A percentile compares a stretch with the other conserved stretches of the same genome.
These are phyloP conservation scores for Hyles lineata DNA, from an alignment of 2,888 invertebrate genomes.

Conservation along the genomic window DNA sequence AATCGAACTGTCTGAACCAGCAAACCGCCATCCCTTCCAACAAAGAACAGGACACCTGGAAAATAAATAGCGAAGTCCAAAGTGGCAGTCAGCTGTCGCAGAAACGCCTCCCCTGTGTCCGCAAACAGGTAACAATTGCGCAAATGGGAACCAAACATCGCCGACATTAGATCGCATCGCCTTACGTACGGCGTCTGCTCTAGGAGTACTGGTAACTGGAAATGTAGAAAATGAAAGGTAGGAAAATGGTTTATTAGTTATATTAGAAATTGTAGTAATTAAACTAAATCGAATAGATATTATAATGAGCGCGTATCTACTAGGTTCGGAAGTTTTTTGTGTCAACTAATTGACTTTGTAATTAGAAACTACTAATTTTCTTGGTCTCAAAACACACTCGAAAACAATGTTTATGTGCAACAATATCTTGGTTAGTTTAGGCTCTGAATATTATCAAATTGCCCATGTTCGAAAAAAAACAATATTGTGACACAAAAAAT, in stretches of 20 bases:
- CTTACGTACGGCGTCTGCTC: slow-evolving; percentile 75
- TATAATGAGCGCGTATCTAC: too few species aligned
- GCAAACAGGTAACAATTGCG: slow-evolving; percentile 79
- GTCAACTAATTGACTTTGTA: too few species aligned
- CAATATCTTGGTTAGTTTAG: too few species aligned
- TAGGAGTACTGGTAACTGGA: slow-evolving; percentile 70
- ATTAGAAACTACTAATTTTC: too few species aligned
- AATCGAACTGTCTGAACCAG: not conserved
- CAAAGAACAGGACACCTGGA: slow-evolving; percentile 58
- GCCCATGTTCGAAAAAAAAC: too few species aligned
- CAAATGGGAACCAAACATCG: slow-evolving; percentile 81
- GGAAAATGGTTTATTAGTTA: not conserved
- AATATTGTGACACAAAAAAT: too few species aligned
- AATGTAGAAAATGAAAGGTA: not conserved
- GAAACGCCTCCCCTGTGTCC: slow-evolving; percentile 77
- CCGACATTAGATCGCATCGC: slow-evolving; percentile 78
- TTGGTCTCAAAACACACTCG: too few species aligned
- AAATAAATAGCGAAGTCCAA: slow-evolving; percentile 79
- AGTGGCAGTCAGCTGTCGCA: slow-evolving; percentile 76
- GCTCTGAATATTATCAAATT: too few species aligned
- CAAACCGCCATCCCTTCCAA: not conserved
- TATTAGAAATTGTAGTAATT: slow-evolving; percentile 16
- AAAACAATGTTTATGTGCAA: too few species aligned
- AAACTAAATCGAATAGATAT: too few species aligned
- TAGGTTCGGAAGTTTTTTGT: too few species aligned